These are phyloP conservation scores for Hypomecis atomaria DNA, from an alignment of 2,888 invertebrate genomes.

Conservation along the genomic window DNA sequence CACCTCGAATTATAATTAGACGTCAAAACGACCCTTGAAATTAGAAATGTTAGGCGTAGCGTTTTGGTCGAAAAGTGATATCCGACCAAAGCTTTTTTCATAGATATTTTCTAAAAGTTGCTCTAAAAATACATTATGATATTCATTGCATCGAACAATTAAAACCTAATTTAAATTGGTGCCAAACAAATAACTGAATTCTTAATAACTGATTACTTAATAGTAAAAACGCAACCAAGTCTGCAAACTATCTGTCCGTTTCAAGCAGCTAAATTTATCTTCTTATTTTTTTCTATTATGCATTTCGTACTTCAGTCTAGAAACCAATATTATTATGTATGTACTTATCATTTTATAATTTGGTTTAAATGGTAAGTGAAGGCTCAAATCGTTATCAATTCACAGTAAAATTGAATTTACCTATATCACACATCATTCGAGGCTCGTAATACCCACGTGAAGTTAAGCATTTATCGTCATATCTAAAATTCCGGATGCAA, in stretches of 20 bases:
- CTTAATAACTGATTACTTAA: no score
- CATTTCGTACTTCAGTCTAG: no score
- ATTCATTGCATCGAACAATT: not conserved
- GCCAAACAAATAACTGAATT: not conserved
- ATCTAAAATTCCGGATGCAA: not conserved
- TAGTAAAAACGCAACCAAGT: no score
- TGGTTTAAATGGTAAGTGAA: no score
- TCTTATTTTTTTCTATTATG: no score
- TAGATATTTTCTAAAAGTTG: no score
- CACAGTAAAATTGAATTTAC: not conserved
- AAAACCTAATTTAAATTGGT: not conserved
- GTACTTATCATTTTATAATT: no score
- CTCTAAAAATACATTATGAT: not conserved
- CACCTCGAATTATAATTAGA: constrained; percentile 56
- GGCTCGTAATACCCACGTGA: no score
- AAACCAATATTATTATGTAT: no score
- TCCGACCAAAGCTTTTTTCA: not conserved
- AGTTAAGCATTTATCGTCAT: not conserved
- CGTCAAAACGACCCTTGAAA: constrained; percentile 51
- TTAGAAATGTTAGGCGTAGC: constrained; percentile 15
- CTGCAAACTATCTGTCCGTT: no score
- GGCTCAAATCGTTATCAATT: not conserved
- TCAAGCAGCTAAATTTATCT: no score
- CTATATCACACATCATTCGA: not conserved
- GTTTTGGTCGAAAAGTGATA: constrained; percentile 2